Base-by-base conservation (phyloP, 2,888 invertebrate species). In the Cosmorhoe ocellata region DNA sequence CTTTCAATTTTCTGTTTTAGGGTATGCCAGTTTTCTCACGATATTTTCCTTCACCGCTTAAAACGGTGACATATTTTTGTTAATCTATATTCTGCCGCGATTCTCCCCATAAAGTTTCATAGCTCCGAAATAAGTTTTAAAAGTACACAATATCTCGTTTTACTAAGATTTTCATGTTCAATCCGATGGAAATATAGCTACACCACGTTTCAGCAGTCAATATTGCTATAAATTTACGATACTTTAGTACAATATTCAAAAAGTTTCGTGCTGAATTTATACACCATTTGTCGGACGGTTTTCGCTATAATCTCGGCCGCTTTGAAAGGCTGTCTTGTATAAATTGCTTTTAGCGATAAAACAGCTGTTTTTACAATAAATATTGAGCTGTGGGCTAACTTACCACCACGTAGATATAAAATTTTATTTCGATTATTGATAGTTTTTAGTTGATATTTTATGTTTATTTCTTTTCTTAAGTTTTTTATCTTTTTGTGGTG, bases 131-230 rank as follows among this genome's bases (percentile, higher is more conserved):
- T 22, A 47, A 43, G 11, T 30, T 38, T 12, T 5, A 12, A 47
- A 48, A 43, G 43, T 43, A 39, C 38, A 47, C 40, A 24, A 32
- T 38, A 39, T 48, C 39, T 30, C 43, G 38, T 37, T 30, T 33
- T 38, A n/a, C 45, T 48, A 44, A 48, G 52, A 47, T 40, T 47
- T 48, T 44, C 43, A 48, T 52, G 52, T 53, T 40, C 47, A 53
- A 53, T 53, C 30, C 32, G 31, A 40, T 52, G 34, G 39, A 52
- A 44, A 48, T 48, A 52, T 52, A 32, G 32, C 32, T 41, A 43
- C 48, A 43, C 33, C 52, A 53, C 52, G 52, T 53, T 18, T 48
- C 36, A 44, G 39, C 48, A 40, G 48, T 53, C 47, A 53, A 53
- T 53, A 38, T 47, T 30, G 36, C 48, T 31, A 48, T 53, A 53